Conservation (phyloP, 23 tunicate species). For the Aplidium turbinatum region DNA sequence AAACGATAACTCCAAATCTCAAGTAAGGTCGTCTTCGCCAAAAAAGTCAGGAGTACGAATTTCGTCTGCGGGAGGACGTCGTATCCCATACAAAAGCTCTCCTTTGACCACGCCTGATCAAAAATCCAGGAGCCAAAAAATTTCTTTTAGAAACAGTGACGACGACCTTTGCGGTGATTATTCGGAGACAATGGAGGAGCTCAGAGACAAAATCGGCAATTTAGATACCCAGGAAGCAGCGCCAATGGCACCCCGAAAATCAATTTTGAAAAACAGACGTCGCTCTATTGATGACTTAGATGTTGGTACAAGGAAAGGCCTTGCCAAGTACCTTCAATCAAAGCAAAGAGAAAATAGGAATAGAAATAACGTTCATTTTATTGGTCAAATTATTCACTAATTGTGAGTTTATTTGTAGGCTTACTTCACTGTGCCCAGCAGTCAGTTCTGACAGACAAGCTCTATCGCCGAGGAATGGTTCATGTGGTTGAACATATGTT, state of each 20-base stretch:
- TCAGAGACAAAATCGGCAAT: slow-evolving; percentile 36
- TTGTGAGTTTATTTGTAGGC: too few species aligned
- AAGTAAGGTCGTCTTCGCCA: neutral
- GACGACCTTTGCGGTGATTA: slow-evolving; percentile 52
- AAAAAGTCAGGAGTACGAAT: slow-evolving; percentile 5
- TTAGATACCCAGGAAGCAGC: slow-evolving; percentile 6
- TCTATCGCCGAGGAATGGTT: too few species aligned
- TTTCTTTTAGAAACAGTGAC: slow-evolving; percentile 15
- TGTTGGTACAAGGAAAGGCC: slow-evolving; percentile 65
- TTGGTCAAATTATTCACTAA: too few species aligned
- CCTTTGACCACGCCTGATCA: slow-evolving; percentile 2
- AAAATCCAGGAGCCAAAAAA: slow-evolving; percentile 12
- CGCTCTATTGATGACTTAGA: slow-evolving; percentile 86
- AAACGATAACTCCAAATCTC: neutral
- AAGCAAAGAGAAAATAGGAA: slow-evolving; percentile 41
- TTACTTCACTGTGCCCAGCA: too few species aligned
- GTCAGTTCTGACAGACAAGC: too few species aligned
- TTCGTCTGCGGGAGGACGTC: slow-evolving; percentile 40
- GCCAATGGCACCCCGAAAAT: slow-evolving; percentile 51
- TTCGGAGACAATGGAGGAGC: slow-evolving; percentile 20
- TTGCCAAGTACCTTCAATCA: slow-evolving; percentile 59
- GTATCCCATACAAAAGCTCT: slow-evolving; percentile 21
- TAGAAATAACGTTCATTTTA: too few species aligned
- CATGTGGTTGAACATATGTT: too few species aligned
- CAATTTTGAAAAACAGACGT: slow-evolving; percentile 75